Base-by-base conservation (phyloP, 2,888 invertebrate genomes). In the Mycalesis mineus region DNA sequence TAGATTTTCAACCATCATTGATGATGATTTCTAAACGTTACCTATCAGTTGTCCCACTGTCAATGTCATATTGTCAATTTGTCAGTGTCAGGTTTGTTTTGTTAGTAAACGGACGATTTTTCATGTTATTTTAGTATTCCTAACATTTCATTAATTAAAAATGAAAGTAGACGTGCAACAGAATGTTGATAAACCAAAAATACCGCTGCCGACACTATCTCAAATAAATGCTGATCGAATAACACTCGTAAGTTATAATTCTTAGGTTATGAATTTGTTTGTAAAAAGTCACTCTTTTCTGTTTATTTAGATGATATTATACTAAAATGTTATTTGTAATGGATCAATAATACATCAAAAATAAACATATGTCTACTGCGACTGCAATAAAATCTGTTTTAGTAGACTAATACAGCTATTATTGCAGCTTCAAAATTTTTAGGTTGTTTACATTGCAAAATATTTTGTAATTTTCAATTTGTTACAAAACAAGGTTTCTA, bases 141-240 rank as follows among this genome's bases (percentile, higher is more conserved):
- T 33, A 33, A 47, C 49, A 28, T 14, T 14, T 15, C n/a, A n/a
- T n/a, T 8, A 45, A 51, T 29, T 41, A 33, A 80, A 68, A 63
- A 88, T 88, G 87, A 88, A 88, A 72, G 68, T 63, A 7, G 88
- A 88, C 37, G 62, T 71, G 17, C 70, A 73, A 33, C 65, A 74
- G 47, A 60, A 80, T 22, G 67, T 77, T 9, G 87, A 88, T 56
- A 88, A 89, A 71, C 81, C 86, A 14, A 91, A 91, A 82, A 82
- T 91, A 72, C 91, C 93, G 11, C 91, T 94, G 48, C 95, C 95
- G 11, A 97, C 97, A 0, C 93, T 97, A 29, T 95, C 96, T 61
- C 97, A 98, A 86, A 96, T 98, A 55, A 97, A 96, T 82, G 91
- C 96, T 0, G 98, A 98, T 78, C 91, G 94, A 75, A 95, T 98